Evolutionary conservation across 2,113 vertebrate species (phyloP), one percentile per base, ranked within the genome.

Genomic region (Corythornis madagascariensis): DNA sequence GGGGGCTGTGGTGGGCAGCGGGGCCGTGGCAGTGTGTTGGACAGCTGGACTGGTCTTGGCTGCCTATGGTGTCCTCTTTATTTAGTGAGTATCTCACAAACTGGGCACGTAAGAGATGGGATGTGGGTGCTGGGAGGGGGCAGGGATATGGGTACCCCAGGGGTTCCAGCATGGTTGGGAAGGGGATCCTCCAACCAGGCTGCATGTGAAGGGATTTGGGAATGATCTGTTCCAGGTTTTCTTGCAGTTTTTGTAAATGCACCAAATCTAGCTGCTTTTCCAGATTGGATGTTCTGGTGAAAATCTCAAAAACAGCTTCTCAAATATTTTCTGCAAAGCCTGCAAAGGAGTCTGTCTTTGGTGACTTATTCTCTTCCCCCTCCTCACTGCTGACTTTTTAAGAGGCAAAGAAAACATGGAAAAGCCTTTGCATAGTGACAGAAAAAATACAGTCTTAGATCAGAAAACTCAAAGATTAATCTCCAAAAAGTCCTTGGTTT

Each of bases 51-150:
- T 97, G 88, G 93, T 96, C 31, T 31, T 97, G 97, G 95, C 91
- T 91, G 94, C 95, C 57, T 94, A 95, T 33, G 87, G 96, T 43
- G 65, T 96, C 83, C 90, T 97, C 93, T 94, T 97, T 94, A 97
- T 97, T 94, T 97, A 97, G 97, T 97, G 70, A 97, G 97, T 97
- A 88, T 86, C 5, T 53, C n/a, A 12, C 40, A 38, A 85, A 57
- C 1, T 0, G 0, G 6, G 25, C 26, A 5, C 0, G 0, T 47
- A 26, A 59, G 33, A 40, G 25, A 16, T 2, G 16, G 31, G 10
- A 22, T 6, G 12, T 35, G 63, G 6, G 7, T 80, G 25, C 40
- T 57, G 76, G 64, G 25, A 47, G 67, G 16, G 11, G 8, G 24
- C 29, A 38, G 53, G 28, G 25, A 16, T 67, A 19, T 47, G 42